Conservation (phyloP, 2,113 vertebrate species). For the Leuciscus idus region DNA sequence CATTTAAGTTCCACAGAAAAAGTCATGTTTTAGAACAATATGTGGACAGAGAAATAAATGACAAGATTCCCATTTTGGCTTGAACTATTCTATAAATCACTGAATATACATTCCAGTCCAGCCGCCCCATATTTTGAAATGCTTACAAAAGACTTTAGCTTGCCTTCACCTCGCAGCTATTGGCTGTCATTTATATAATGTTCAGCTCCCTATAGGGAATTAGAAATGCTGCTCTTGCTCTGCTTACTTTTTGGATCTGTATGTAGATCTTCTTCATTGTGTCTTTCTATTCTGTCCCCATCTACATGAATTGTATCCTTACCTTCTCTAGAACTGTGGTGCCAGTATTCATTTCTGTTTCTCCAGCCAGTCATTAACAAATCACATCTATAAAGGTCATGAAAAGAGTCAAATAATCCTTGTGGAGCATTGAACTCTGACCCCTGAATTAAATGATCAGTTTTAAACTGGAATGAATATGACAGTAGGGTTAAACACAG, state of each 20-base stretch:
- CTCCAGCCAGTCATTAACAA: conserved; percentile 35
- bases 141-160: too few species aligned
- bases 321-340: not conserved
- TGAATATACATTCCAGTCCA: too few species aligned
- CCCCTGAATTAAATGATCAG: conserved; percentile 53
- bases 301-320: not conserved
- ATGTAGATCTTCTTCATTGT: not conserved
- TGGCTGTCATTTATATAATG: too few species aligned
- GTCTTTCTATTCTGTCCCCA: not conserved
- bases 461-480: conserved; percentile 56
- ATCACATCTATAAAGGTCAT: conserved; percentile 45
- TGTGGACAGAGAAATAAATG: not conserved
- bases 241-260: too few species aligned
- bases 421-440: conserved; percentile 42
- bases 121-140: too few species aligned
- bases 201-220: too few species aligned
- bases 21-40: not conserved
- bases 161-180: too few species aligned
- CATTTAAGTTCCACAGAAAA: not conserved
- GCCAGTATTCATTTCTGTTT: conserved; percentile 16
- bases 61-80: not conserved
- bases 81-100: not conserved
- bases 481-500: conserved; percentile 49
- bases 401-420: conserved; percentile 55
- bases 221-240: too few species aligned